Base-by-base conservation (phyloP, 2,113 vertebrate genomes). In the Antigone vipio region DNA sequence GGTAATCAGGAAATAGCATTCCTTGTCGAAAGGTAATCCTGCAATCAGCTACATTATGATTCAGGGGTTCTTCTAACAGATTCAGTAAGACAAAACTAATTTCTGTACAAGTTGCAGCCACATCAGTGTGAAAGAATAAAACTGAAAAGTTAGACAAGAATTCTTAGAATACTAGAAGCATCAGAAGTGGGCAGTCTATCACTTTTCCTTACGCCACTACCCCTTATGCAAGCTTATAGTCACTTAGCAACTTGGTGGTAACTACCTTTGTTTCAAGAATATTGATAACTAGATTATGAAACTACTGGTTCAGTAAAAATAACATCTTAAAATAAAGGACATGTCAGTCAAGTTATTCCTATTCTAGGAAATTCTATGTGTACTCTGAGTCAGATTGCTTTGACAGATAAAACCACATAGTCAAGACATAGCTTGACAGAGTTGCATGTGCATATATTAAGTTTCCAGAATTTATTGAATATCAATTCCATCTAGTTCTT, bases 291-390 rank as follows among this genome's bases (percentile, higher is more conserved):
- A 60, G 27, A 88, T 92, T 91, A 89, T 66, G 71, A 95, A 96
- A 88, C 78, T 50, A 93, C 32, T 71, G 35, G 35, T 63, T 91
- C 44, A 74, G 56, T 87, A 93, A 95, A 95, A 97, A 94, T 88
- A 96, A 69, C 72, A 92, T 50, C 53, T 85, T 69, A 74, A 88
- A 91, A 83, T 90, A 95, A 96, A 93, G 40, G 50, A 82, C 72
- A 85, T 45, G 78, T 85, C 94, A 96, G 44, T 95, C 80, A 96
- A 94, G 27, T 75, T 93, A 88, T 13, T 90, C 35, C 71, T 96
- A 86, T 96, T 96, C 59, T 94, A 83, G 64, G 90, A 96, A 77
- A 74, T 86, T 94, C 50, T 95, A 15, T 64, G 64, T 81, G 49
- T 80, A 63, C 56, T 89, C 56, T 95, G 93, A 96, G 80, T 94